A percentile compares a stretch with the other conserved stretches of the same genome.
Conservation (phyloP, 92 coral and sea anemone species). For the Porites cylindrica region DNA sequence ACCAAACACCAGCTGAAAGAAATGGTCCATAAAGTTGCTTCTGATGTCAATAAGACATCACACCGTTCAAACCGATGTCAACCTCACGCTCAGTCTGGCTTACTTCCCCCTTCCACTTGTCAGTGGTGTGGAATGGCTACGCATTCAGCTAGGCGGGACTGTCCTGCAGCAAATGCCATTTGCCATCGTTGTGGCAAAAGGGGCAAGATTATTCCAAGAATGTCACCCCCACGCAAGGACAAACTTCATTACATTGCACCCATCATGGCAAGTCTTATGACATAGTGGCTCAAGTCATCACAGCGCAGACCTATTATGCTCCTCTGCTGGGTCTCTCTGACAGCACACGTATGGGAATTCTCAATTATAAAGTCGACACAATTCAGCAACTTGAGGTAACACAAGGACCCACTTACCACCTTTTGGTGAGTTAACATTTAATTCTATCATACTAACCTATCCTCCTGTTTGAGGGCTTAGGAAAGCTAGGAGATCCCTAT, state of each 20-base stretch:
- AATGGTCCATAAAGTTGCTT: background rate
- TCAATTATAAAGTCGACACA: background rate
- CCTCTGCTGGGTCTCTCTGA: conserved; percentile 1
- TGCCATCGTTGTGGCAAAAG: background rate
- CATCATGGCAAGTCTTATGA: background rate
- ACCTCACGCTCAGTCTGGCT: background rate
- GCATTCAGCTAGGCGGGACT: conserved; percentile 45
- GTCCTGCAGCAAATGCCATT: conserved; percentile 48
- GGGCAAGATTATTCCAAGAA: too few species aligned
- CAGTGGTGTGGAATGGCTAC: conserved; percentile 10
- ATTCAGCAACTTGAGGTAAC: background rate
- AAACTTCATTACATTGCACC: too few species aligned
- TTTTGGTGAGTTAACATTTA: conserved; percentile 9
- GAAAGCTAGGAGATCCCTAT: background rate
- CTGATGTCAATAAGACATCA: background rate
- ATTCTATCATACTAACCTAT: background rate
- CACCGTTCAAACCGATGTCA: background rate
- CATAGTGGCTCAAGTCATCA: background rate
- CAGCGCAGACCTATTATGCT: conserved; percentile 5
- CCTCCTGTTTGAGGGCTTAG: conserved; percentile 10
- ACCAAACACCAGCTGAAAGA: conserved; percentile 28
- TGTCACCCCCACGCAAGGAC: too few species aligned
- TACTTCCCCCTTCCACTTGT: background rate
- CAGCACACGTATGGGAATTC: background rate
- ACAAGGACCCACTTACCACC: background rate